These are phyloP conservation scores for Notocelia uddmanniana DNA, from an alignment of 2,888 invertebrate genomes.

Conservation along the genomic window DNA sequence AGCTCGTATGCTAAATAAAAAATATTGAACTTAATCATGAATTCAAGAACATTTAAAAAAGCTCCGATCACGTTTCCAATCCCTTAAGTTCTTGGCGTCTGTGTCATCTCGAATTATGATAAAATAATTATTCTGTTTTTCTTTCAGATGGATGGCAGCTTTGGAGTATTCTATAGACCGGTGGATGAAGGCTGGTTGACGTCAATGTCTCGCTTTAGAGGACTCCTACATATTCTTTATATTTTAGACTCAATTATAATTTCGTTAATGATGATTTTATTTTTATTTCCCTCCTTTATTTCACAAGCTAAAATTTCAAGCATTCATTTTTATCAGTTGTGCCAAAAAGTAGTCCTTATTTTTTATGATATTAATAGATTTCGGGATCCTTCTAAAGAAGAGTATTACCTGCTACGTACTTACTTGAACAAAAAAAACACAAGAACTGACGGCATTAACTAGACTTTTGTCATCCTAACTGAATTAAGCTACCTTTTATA, in stretches of 20 bases:
- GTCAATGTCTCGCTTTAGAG: slow-evolving; percentile 60
- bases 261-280: slow-evolving; percentile 50
- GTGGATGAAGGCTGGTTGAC: slow-evolving; percentile 94
- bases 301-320: not conserved
- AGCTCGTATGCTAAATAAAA: too few relatives aligned
- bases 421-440: not conserved
- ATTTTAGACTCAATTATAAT: slow-evolving; percentile 64
- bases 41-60: too few relatives aligned
- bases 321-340: slow-evolving; percentile 3
- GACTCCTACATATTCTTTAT: slow-evolving; percentile 73
- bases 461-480: slow-evolving; percentile 2
- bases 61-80: too few relatives aligned
- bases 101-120: not conserved
- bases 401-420: not conserved
- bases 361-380: not conserved
- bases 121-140: slow-evolving; percentile 37
- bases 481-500: slow-evolving; percentile 7
- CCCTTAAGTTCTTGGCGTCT: too few relatives aligned
- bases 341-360: not conserved
- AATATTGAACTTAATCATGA: too few relatives aligned
- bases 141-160: slow-evolving; percentile 95
- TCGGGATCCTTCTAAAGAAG: slow-evolving; percentile 41
- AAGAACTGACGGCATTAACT: not conserved
- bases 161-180: slow-evolving; percentile 97
- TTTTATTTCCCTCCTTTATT: slow-evolving; percentile 49